phyloP scores from a whole-genome alignment of 2,888 invertebrate species.

The Drosophila mimetica region DNA sequence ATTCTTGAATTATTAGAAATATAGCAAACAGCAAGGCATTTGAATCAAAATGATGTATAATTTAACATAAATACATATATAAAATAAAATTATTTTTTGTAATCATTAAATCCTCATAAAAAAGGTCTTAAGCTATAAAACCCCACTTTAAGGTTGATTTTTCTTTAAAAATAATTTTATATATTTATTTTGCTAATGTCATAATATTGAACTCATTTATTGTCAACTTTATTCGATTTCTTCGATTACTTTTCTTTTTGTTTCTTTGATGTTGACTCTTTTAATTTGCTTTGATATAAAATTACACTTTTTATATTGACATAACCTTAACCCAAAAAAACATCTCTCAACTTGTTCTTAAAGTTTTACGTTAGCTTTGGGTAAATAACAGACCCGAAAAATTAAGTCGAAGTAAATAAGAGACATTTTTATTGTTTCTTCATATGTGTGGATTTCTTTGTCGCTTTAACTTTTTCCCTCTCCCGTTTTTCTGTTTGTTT shows the following conservation, averaged over 20 bases:
- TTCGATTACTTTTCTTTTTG: neutral
- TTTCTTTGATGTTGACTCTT: conserved; percentile 1
- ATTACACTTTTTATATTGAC: neutral
- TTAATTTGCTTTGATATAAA: conserved; percentile 3
- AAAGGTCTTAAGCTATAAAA: too few relatives aligned
- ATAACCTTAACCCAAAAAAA: neutral
- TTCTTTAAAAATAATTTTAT: neutral
- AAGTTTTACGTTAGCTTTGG: neutral
- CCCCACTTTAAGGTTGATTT: too few relatives aligned
- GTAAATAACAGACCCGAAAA: conserved; percentile 5
- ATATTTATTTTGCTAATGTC: neutral
- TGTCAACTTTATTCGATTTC: neutral
- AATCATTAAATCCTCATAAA: too few relatives aligned
- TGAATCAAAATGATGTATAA: too few relatives aligned
- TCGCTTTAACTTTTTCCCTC: neutral
- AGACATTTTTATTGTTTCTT: neutral
- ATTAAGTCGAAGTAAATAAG: neutral
- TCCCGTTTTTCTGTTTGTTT: conserved; percentile 18
- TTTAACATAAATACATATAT: too few relatives aligned
- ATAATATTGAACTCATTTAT: neutral
- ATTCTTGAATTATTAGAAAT: neutral
- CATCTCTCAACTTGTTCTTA: neutral
- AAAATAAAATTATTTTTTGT: too few relatives aligned
- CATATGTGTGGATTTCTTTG: neutral
- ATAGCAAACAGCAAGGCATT: neutral